Base-by-base conservation (phyloP, 2,113 vertebrate genomes). In the Romanogobio albipinnatus region DNA sequence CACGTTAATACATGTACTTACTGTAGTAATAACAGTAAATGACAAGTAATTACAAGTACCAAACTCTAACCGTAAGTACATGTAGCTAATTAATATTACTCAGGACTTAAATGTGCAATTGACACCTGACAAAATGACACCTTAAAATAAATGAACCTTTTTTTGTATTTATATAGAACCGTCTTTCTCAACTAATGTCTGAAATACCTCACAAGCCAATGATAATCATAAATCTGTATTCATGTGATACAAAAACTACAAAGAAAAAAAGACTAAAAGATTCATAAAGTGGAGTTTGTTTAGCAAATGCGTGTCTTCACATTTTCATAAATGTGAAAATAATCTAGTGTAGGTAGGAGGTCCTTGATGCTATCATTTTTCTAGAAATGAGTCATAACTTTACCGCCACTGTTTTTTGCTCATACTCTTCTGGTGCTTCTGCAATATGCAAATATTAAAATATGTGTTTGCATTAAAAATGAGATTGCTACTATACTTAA, bases 331-430 rank as follows among this genome's bases (percentile, higher is more conserved):
- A 82, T 45, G 64, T 81, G 59, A 82, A 89, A 86, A 80, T 66
- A 66, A 70, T 70, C 66, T 39, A 78, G 82, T 80, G 64, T 36
- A 84, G 74, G 29, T 36, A 26, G 53, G 29, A 87, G 71, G 76
- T 45, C 77, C 13, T 68, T 71, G 19, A 49, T 62, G 17, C 5
- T 75, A 76, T 76, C 53, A 39, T 85, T n/a, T 29, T 83, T 49
- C 26, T 86, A 24, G 24, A 19, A 66, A 85, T 90, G 89, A 91
- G 83, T 91, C 90, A 91, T 47, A 71, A 45, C 84, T 78, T 51
- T 79, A 90, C 83, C 85, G 36, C 77, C 45, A 47, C 68, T n/a
- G 43, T 64, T 56, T 45, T 71, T 61, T 26, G 68, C 59, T 82
- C 58, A 17, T 13, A 62, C 73, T 85, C 85, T 73, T 64, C 76